Conservation (phyloP, 1,140 invertebrate genomes). For the Caenorhabditis elegans region WBcel235 BX284606.5:11798001-11798500, state of each 20-base stretch:
- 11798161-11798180: background rate
- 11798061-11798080: background rate
- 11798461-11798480: background rate
- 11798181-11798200: background rate
- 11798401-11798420: too few relatives aligned
- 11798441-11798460: background rate
- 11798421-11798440: background rate
- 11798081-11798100: background rate
- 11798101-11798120: background rate
- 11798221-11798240: constrained; percentile 19
- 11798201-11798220: background rate
- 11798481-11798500: background rate
- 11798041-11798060: too few relatives aligned
- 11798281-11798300: background rate
- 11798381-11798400: too few relatives aligned
- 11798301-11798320: background rate
- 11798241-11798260: constrained; percentile 21
- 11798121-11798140: constrained; percentile 5
- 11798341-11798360: background rate
- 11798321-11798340: background rate
- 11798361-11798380: background rate
- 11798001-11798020: too few relatives aligned
- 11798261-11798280: background rate
- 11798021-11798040: too few relatives aligned
- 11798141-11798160: background rate